Evolutionary conservation across 2,797 vertebrate genomes (phyloP).

Genomic region (Anisognathus igniventris): DNA sequence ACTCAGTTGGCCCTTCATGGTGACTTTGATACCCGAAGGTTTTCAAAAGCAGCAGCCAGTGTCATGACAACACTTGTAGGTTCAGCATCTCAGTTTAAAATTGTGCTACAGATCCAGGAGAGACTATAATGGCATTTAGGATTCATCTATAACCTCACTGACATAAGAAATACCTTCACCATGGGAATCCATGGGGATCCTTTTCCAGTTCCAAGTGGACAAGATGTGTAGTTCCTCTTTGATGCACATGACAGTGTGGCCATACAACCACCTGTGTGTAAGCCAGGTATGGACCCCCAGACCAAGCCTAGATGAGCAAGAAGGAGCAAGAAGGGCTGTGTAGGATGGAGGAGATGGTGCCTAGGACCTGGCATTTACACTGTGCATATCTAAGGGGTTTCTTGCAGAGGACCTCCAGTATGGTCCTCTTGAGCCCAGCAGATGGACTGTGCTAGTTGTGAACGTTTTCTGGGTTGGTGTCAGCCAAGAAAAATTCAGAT

Average conservation of each 20-base stretch:
- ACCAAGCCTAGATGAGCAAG: background rate
- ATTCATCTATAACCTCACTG: background rate
- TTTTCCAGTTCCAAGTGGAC: background rate
- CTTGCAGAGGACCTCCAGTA: background rate
- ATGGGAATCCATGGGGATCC: accelerated
- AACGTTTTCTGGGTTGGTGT: background rate
- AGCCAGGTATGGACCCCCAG: background rate
- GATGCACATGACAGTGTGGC: background rate
- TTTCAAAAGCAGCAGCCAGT: background rate
- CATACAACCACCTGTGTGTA: background rate
- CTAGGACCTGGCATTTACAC: background rate
- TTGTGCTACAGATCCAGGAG: background rate
- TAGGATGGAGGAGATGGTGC: background rate
- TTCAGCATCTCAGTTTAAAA: background rate
- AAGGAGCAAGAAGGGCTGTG: background rate
- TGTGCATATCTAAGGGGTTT: background rate
- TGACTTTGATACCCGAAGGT: background rate
- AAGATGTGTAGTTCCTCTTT: background rate
- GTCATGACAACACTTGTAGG: accelerated
- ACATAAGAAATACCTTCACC: background rate
- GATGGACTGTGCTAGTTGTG: background rate
- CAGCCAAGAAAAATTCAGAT: background rate
- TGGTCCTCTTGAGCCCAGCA: background rate
- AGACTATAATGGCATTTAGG: background rate
- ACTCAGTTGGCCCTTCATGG: accelerated